Percentiles rank a stretch among this genome's conserved stretches.
Evolutionary conservation across 2,797 vertebrate species (phyloP).

Genomic region (Arrhamphus sclerolepis): DNA sequence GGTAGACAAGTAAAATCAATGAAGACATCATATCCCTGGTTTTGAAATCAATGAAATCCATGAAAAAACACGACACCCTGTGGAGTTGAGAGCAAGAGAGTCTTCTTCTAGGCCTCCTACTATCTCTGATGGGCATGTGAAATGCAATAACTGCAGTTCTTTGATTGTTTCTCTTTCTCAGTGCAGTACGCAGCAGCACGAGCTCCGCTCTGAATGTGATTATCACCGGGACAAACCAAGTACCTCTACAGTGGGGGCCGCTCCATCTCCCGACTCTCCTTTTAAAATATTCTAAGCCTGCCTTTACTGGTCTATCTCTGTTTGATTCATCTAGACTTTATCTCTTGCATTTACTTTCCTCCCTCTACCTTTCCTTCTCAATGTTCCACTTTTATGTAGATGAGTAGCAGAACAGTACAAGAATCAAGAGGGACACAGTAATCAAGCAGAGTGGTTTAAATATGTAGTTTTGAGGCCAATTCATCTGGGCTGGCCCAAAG

Average conservation of each 20-base stretch:
- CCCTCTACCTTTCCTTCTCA: conserved; percentile 3
- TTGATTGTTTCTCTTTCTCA: conserved; percentile 40
- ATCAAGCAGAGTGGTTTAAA: conserved; percentile 59
- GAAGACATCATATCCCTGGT: conserved; percentile 35
- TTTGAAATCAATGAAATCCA: conserved; percentile 56
- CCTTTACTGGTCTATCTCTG: conserved; percentile 11
- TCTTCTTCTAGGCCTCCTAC: no score
- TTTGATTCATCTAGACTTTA: conserved; percentile 43
- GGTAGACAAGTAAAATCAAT: conserved; percentile 48
- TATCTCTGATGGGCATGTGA: conserved; percentile 48
- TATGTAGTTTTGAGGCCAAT: conserved; percentile 57
- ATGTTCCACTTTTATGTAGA: conserved; percentile 16
- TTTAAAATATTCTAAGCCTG: conserved; percentile 39
- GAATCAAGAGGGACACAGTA: conserved; percentile 47
- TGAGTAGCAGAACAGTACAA: conserved; percentile 32
- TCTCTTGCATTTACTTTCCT: conserved; percentile 19
- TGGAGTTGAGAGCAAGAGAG: conserved; percentile 13
- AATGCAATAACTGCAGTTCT: conserved; percentile 29
- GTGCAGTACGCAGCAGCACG: conserved; percentile 24
- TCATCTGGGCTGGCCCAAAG: conserved; percentile 40
- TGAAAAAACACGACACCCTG: conserved; percentile 20
- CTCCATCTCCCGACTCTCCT: conserved; percentile 26
- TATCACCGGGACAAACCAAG: conserved; percentile 47
- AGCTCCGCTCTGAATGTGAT: conserved; percentile 46
- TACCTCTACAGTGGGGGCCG: conserved; percentile 35